A percentile compares a stretch with the other conserved stretches of the same genome.
These are phyloP conservation scores for Orestias chungarensis DNA, from an alignment of 2,797 vertebrate genomes.

Conservation along the genomic window DNA sequence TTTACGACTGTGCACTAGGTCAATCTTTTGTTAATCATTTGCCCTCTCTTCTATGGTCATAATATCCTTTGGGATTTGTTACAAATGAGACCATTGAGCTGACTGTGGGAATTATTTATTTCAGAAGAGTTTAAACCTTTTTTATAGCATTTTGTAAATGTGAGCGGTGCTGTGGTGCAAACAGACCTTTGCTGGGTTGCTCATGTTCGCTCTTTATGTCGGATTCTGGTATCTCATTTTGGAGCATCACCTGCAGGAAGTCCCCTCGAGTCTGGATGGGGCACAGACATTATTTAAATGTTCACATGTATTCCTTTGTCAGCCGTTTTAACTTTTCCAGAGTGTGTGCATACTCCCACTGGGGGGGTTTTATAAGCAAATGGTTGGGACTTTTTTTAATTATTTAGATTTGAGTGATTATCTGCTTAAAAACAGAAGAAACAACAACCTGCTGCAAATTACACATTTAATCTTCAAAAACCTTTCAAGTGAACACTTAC, in stretches of 20 bases:
- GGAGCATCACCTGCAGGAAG: constrained; percentile 73
- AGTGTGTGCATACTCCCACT: background rate
- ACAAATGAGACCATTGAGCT: background rate
- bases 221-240: constrained; percentile 62
- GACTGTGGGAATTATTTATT: background rate
- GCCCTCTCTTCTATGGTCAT: background rate
- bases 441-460: background rate
- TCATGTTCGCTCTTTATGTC: constrained; percentile 42
- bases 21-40: background rate
- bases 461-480: background rate
- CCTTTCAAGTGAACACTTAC: constrained; percentile 38
- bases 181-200: constrained; percentile 69
- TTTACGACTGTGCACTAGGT: background rate
- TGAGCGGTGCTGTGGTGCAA: background rate
- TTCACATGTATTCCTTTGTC: background rate
- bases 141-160: background rate
- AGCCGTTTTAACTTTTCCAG: background rate
- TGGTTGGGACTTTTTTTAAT: background rate
- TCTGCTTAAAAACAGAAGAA: background rate
- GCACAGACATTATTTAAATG: constrained; percentile 12
- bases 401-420: background rate
- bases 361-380: background rate
- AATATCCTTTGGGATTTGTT: background rate
- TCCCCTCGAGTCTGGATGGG: constrained; percentile 45
- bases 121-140: background rate